Evolutionary conservation across 2,113 vertebrate species (phyloP).

Genomic region (Dasyprocta punctata): DNA sequence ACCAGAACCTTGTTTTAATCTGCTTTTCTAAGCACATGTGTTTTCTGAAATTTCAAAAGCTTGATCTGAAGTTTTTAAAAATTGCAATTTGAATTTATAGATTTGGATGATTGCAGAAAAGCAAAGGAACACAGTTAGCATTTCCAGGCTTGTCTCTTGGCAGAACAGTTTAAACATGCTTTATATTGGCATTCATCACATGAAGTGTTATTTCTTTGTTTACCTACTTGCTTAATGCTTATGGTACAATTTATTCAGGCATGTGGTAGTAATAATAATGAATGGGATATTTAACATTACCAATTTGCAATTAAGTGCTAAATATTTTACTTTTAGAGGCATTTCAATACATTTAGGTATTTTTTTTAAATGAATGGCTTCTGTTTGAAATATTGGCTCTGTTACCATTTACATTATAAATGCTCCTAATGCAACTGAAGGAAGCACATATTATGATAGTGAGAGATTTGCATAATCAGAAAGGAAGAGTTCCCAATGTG

Average conservation of each 20-base stretch:
- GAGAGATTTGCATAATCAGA: conserved; percentile 64
- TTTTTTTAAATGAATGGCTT: conserved; percentile 66
- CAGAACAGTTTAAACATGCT: conserved; percentile 70
- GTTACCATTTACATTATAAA: conserved; percentile 74
- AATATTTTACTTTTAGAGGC: conserved; percentile 82
- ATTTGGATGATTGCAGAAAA: conserved; percentile 74
- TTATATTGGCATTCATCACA: conserved; percentile 74
- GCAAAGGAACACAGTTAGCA: conserved; percentile 45
- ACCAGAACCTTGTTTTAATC: conserved; percentile 40
- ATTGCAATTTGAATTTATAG: conserved; percentile 50
- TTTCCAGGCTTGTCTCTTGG: conserved; percentile 75
- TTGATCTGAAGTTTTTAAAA: conserved; percentile 71
- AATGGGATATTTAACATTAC: conserved; percentile 80
- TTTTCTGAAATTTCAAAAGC: conserved; percentile 73
- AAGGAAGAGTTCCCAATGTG: conserved; percentile 60
- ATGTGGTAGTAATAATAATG: conserved; percentile 74
- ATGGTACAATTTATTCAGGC: conserved; percentile 79
- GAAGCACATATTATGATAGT: conserved; percentile 63
- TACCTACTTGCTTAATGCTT: conserved; percentile 79
- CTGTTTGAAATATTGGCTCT: conserved; percentile 77
- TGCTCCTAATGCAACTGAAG: conserved; percentile 68
- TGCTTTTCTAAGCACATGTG: conserved; percentile 53
- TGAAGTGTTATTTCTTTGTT: conserved; percentile 80
- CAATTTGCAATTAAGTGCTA: conserved; percentile 80
- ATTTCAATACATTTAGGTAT: conserved; percentile 75